Conservation (phyloP, 2,797 vertebrate species). For the Nyctalus aviator region DNA sequence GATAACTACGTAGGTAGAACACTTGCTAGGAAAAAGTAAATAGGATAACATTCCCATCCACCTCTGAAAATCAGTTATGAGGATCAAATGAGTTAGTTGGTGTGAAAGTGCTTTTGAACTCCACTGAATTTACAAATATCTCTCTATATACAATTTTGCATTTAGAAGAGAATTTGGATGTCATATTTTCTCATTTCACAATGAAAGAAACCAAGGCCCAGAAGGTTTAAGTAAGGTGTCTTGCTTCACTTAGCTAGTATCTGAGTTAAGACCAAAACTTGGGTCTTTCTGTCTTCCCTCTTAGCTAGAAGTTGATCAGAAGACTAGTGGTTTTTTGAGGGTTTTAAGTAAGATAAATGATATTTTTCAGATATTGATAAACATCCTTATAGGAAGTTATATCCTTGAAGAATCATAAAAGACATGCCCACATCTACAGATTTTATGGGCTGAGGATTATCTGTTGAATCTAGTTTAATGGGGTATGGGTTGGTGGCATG, state of each 20-base stretch:
- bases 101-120: neutral
- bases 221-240: neutral
- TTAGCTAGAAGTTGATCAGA: neutral
- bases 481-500: neutral
- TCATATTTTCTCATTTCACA: conserved; percentile 10
- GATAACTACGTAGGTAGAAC: neutral
- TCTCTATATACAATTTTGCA: neutral
- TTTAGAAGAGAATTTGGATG: neutral
- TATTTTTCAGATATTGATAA: neutral
- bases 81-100: neutral
- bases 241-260: neutral
- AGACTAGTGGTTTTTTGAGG: neutral
- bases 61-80: neutral
- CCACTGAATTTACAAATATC: neutral
- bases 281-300: neutral
- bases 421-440: neutral
- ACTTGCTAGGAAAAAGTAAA: neutral
- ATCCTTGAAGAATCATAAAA: neutral
- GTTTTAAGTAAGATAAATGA: neutral
- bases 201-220: neutral
- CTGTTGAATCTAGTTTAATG: neutral
- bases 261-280: neutral
- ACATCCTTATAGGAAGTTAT: neutral
- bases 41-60: neutral
- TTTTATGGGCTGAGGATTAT: neutral